phyloP scores from a whole-genome alignment of 2,113 vertebrate species.

The Marmota flaviventris region DNA sequence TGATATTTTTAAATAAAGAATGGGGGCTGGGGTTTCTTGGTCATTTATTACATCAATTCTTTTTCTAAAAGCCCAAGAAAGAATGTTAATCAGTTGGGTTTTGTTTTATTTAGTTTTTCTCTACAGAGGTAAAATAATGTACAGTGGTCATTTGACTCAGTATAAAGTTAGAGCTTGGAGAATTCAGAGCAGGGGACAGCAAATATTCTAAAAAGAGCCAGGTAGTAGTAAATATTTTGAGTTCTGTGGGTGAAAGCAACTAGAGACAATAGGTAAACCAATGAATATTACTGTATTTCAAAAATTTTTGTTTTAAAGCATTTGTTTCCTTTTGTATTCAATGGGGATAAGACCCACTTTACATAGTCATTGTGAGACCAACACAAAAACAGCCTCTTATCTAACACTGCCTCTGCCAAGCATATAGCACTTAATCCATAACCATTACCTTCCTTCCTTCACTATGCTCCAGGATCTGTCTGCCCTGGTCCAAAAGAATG shows the following conservation, averaged over 20 bases:
- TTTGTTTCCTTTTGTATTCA: neutral
- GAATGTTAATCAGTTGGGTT: neutral
- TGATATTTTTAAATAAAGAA: constrained; percentile 30
- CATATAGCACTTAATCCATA: neutral
- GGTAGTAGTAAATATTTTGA: neutral
- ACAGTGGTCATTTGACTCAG: neutral
- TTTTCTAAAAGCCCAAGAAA: neutral
- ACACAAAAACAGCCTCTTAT: neutral
- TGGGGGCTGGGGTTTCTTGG: neutral
- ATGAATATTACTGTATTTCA: neutral
- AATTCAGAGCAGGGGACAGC: neutral
- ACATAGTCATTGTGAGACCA: constrained; percentile 4
- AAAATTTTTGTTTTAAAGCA: neutral
- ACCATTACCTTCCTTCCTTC: neutral
- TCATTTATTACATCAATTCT: neutral
- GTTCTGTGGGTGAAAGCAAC: neutral
- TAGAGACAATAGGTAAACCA: neutral
- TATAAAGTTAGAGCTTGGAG: neutral
- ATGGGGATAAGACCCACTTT: neutral
- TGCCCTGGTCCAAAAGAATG: neutral
- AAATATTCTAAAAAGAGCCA: neutral
- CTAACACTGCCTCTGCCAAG: neutral
- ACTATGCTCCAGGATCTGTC: neutral
- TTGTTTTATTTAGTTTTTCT: neutral
- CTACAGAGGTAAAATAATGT: neutral